phyloP scores from a whole-genome alignment of 2,888 invertebrate species.

The Apocheima hispidaria region DNA sequence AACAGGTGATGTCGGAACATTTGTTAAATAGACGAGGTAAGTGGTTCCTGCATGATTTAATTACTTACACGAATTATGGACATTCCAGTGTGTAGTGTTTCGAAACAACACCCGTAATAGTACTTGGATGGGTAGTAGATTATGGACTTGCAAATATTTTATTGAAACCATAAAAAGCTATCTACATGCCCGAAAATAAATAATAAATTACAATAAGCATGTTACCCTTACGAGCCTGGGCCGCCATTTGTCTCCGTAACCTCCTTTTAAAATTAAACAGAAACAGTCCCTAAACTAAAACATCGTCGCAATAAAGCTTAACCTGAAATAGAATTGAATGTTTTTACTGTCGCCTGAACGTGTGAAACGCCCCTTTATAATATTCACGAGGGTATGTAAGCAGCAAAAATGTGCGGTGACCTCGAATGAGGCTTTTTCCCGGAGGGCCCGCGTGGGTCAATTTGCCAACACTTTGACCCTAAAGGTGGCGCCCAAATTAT shows the following conservation, averaged over 20 bases:
- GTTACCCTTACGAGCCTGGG: constrained; percentile 11
- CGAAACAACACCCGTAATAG: background rate
- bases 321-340: constrained; percentile 57
- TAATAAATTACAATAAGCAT: constrained; percentile 24
- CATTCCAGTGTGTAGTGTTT: constrained; percentile 7
- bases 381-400: constrained; percentile 63
- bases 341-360: constrained; percentile 66
- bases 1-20: constrained; percentile 49
- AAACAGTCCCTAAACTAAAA: constrained; percentile 43
- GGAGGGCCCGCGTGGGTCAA: constrained; percentile 64
- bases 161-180: background rate
- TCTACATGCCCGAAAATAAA: background rate
- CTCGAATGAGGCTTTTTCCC: constrained; percentile 66
- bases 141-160: background rate
- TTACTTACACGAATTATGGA: constrained; percentile 39
- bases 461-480: constrained; percentile 72
- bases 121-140: too few species aligned
- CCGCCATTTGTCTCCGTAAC: constrained; percentile 15
- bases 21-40: constrained; percentile 36
- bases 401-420: constrained; percentile 69
- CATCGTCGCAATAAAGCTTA: constrained; percentile 60
- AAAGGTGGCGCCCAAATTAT: constrained; percentile 71
- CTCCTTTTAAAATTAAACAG: constrained; percentile 42
- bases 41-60: constrained; percentile 29
- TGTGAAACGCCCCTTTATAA: constrained; percentile 72